These are phyloP conservation scores for Triplophysa bombifrons DNA, from an alignment of 2,797 vertebrate genomes.

Conservation along the genomic window DNA sequence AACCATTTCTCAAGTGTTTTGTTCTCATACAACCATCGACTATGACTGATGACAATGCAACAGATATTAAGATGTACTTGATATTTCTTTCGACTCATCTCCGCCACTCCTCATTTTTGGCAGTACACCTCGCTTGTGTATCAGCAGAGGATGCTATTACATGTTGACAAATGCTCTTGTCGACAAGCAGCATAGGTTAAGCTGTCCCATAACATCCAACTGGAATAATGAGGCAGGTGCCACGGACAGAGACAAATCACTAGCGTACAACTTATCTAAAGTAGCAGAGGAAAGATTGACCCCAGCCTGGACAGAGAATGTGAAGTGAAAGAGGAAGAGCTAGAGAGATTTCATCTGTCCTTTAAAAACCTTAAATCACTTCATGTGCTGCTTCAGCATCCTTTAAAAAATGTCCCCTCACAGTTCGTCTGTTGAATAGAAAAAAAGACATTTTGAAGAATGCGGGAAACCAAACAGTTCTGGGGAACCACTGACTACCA, in stretches of 20 bases:
- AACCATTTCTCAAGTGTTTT: not conserved
- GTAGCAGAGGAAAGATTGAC: constrained; percentile 60
- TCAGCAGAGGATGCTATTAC: constrained; percentile 57
- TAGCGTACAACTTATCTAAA: constrained; percentile 63
- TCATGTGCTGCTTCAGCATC: constrained; percentile 44
- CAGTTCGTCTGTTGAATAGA: not conserved
- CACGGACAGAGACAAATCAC: constrained; percentile 66
- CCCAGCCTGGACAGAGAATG: constrained; percentile 49
- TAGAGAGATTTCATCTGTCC: constrained; percentile 56
- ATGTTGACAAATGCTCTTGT: constrained; percentile 62
- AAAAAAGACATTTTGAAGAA: too few relatives aligned
- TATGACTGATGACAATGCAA: constrained; percentile 47
- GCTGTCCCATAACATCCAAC: constrained; percentile 66
- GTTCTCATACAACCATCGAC: not conserved
- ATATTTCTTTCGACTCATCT: constrained; percentile 42
- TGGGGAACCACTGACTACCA: too few relatives aligned
- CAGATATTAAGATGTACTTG: constrained; percentile 44
- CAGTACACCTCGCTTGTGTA: constrained; percentile 34
- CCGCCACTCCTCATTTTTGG: constrained; percentile 14
- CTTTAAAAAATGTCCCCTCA: constrained; percentile 30
- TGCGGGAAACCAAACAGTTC: too few relatives aligned
- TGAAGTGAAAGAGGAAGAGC: constrained; percentile 50
- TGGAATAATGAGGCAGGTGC: constrained; percentile 63
- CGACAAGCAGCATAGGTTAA: constrained; percentile 55
- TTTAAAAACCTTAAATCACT: constrained; percentile 56